A percentile compares a stretch with the other conserved stretches of the same genome.
These are phyloP conservation scores for Alces alces DNA, from an alignment of 2,113 vertebrate species.

Conservation along the genomic window DNA sequence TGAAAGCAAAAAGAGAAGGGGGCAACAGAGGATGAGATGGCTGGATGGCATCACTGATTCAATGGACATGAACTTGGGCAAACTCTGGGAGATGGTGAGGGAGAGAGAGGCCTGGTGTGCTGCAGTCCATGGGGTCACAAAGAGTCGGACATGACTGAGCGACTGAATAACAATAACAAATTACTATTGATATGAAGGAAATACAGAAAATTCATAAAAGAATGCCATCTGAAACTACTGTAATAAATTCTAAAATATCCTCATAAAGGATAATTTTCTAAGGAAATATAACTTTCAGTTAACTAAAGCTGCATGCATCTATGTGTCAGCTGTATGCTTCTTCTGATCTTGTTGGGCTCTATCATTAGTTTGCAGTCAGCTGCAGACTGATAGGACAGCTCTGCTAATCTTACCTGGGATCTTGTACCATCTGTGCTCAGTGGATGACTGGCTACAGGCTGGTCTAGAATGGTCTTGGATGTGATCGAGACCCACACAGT, in stretches of 20 bases:
- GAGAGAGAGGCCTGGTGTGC: background rate
- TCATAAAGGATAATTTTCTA: background rate
- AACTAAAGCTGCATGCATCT: background rate
- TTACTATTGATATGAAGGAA: background rate
- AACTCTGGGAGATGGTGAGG: background rate
- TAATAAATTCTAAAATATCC: background rate
- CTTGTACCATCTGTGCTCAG: background rate
- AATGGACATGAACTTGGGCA: background rate
- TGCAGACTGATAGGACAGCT: background rate
- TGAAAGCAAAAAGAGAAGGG: background rate
- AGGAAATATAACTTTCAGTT: background rate
- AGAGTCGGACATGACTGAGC: background rate
- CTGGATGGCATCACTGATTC: background rate
- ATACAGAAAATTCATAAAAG: background rate
- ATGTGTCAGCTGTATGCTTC: background rate
- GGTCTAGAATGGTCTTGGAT: background rate
- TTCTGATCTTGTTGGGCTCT: background rate
- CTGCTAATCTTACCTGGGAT: background rate
- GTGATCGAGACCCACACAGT: fast-evolving
- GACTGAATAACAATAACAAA: background rate
- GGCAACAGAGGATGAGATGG: background rate
- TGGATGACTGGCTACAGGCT: background rate
- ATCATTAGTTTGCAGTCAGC: background rate
- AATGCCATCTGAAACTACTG: background rate
- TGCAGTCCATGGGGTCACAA: background rate